Evolutionary conservation across 2,888 invertebrate genomes (phyloP).

Genomic region (Cremastinae sp.): DNA sequence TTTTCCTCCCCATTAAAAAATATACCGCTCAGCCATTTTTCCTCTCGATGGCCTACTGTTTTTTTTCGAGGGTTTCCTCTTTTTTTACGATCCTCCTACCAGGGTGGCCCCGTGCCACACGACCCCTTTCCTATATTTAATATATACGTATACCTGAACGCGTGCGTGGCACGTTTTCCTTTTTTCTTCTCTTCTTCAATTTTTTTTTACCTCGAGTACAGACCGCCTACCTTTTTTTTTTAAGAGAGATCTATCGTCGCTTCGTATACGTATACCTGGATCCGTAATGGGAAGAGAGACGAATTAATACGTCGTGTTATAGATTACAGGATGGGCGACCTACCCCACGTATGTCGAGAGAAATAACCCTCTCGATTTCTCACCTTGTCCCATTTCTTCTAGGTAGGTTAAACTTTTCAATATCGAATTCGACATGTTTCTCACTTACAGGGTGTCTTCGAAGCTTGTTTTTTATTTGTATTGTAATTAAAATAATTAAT

Average conservation of each 20-base stretch:
- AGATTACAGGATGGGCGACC: slow-evolving; percentile 70
- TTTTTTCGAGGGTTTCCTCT: slow-evolving; percentile 53
- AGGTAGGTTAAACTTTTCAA: slow-evolving; percentile 27
- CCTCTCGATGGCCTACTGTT: slow-evolving; percentile 31
- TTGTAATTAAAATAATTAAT: background rate
- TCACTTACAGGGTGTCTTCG: background rate
- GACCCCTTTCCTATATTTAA: slow-evolving; percentile 67
- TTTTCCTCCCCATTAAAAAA: slow-evolving; percentile 2
- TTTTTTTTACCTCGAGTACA: slow-evolving; percentile 30
- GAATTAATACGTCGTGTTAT: slow-evolving; percentile 75
- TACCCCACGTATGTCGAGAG: slow-evolving; percentile 56
- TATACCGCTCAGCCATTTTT: slow-evolving; percentile 22
- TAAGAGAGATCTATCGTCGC: slow-evolving; percentile 38
- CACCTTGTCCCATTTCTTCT: slow-evolving; percentile 46
- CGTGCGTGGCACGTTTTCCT: slow-evolving; percentile 73
- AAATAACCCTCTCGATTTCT: slow-evolving; percentile 59
- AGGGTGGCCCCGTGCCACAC: slow-evolving; percentile 61
- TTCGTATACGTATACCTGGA: slow-evolving; percentile 69
- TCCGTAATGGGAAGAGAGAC: slow-evolving; percentile 59
- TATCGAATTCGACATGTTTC: slow-evolving; percentile 18
- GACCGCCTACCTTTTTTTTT: slow-evolving; percentile 53
- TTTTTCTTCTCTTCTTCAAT: slow-evolving; percentile 32
- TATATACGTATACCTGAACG: slow-evolving; percentile 71
- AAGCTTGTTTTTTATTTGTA: too few species aligned
- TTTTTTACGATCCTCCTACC: slow-evolving; percentile 53